Base-by-base conservation (phyloP, 30 jellyfish, hydroid and myxozoan genomes). In the Rhopilema esculentum region DNA sequence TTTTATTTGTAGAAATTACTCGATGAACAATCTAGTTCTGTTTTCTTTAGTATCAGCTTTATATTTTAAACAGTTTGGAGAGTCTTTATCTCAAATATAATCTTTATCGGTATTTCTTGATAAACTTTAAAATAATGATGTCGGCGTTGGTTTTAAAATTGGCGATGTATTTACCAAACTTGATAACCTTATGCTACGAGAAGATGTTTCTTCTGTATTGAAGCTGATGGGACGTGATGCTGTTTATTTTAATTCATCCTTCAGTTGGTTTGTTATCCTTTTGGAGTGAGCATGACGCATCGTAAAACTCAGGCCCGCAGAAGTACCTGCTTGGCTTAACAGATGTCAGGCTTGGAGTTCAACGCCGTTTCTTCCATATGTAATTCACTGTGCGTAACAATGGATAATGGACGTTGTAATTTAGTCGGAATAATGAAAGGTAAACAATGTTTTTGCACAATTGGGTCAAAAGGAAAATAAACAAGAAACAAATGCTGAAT, bases 261-360 rank as follows among this genome's bases (percentile, higher is more conserved):
- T 2, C 6, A 2, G 12, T 40, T 40, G n/a, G n/a, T 40, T 40
- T 40, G 12, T 40, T 12, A 12, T 6, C 57, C 57, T 40, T 2
- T 12, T 40, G 12, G 9, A 40, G 57, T 40, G 57, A 12, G 57
- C 6, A 40, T 40, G 57, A 40, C 57, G 57, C 57, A 40, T n/a
- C n/a, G n/a, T 40, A 40, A 40, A 40, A 40, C 6, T 12, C 12
- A 6, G 57, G 57, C 12, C 80, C n/a, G 62, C 49, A 22, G 48
- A 27, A 33, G 83, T 82, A 82, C 91, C 91, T 82, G 91, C 84
- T 82, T 17, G 32, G n/a, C 31, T 49, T 22, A 51, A 82, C 91
- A 82, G 91, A 82, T 82, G 91, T 49, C 84, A 16, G n/a, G 73
- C 91, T 30, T 53, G 31, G 91, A 27, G 72, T 69, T 70, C 25